phyloP scores from a whole-genome alignment of 2,797 vertebrate genomes.

The Catharus ustulatus region DNA sequence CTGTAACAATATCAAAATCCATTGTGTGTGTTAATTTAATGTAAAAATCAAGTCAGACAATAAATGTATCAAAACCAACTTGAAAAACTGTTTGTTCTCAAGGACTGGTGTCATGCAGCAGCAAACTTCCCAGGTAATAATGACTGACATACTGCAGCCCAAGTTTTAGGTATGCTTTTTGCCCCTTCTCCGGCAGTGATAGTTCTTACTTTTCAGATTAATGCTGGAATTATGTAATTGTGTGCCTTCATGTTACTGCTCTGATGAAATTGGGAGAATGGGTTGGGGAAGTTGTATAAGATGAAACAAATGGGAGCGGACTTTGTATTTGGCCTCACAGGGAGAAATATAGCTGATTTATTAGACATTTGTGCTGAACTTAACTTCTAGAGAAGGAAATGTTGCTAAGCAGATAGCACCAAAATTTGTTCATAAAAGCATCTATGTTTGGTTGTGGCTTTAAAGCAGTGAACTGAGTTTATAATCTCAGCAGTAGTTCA shows the following conservation, averaged over 20 bases:
- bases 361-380: background rate
- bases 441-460: background rate
- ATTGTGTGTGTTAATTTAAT: background rate
- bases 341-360: background rate
- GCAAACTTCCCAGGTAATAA: background rate
- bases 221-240: background rate
- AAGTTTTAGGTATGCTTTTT: background rate
- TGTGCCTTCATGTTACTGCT: background rate
- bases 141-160: background rate
- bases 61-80: background rate
- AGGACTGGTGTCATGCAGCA: background rate
- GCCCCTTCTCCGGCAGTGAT: background rate
- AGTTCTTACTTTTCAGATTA: background rate
- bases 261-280: background rate
- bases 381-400: background rate
- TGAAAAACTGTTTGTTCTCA: background rate
- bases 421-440: background rate
- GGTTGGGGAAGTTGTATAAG: background rate
- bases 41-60: conserved; percentile 19
- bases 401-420: background rate
- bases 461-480: background rate
- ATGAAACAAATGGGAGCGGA: background rate
- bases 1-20: background rate
- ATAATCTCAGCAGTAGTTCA: background rate
- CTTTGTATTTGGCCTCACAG: background rate